Evolutionary conservation across 2,113 vertebrate species (phyloP).

Genomic region (Gallinago undulata): DNA sequence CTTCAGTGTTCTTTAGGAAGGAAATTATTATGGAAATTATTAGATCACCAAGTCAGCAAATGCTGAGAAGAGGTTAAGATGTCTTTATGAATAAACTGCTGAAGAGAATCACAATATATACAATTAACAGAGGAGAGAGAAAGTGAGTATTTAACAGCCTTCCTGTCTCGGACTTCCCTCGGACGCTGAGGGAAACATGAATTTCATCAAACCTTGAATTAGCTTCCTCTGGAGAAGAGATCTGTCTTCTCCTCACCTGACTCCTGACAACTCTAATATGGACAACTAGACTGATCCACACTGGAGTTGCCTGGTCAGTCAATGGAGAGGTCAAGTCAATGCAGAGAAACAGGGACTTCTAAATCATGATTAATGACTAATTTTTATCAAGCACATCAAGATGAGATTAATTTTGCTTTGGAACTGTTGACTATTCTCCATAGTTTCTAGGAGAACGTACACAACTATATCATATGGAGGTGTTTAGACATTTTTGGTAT

Average conservation of each 20-base stretch:
- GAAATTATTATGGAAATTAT: neutral
- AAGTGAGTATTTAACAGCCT: neutral
- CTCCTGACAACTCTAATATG: neutral
- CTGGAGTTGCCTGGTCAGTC: no score
- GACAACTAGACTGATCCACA: neutral
- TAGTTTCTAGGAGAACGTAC: neutral
- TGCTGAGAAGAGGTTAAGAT: neutral
- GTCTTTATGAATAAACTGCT: neutral
- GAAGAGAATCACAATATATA: neutral
- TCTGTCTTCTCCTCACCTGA: neutral
- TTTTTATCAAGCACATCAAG: conserved; percentile 1
- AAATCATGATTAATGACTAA: conserved; percentile 9
- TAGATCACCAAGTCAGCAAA: neutral
- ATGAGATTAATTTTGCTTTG: neutral
- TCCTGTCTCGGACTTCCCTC: neutral
- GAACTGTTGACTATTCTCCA: neutral
- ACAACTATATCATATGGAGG: neutral
- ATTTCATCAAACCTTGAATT: neutral
- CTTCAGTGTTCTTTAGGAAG: neutral
- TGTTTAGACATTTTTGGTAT: neutral
- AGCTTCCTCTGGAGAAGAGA: neutral
- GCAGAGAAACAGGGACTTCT: neutral
- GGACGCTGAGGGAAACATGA: neutral
- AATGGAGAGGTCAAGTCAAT: neutral
- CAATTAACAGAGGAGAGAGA: neutral